Base-by-base conservation (phyloP, 1,140 invertebrate genomes). In the Drosophila miranda region DNA sequence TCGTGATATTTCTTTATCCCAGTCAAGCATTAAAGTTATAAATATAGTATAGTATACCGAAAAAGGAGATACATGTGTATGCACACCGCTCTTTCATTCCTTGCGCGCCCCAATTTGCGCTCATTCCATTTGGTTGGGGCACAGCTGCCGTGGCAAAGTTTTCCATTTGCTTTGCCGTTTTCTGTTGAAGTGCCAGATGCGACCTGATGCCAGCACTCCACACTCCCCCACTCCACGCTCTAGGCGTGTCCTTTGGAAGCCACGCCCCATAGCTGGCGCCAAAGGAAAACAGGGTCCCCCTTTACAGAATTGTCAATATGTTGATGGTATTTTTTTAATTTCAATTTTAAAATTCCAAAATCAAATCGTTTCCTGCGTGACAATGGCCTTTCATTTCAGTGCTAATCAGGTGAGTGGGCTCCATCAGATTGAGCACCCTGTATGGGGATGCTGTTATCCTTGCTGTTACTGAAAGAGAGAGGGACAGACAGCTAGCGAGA, bases 131-230 rank as follows among this genome's bases (percentile, higher is more conserved):
- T 16, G 14, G 9, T 34, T 19, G n/a, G 44, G 45, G 14, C 84
- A 49, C 84, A 88, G 51, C 84, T 88, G 84, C 42, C 52, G 46
- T 16, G 52, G 13, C 44, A 43, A 46, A 52, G 62, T 60, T 80
- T 84, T 80, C 49, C 73, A 89, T 84, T 89, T 89, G 69, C 50
- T 52, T 66, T 62, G 30, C 60, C 49, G 51, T 54, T 63, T 88
- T 83, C 23, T 34, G 42, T 13, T 59, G 51, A 51, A 52, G 53
- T 51, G 56, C 69, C 84, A 88, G 76, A 63, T 88, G 84, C 54
- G 81, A 46, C 74, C 62, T 59, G 61, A 26, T 28, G 19, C 46
- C 43, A n/a, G 5, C 16, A 4, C 71, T 55, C 46, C 44, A n/a
- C 9, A 38, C 11, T 13, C 30, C 8, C 34, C 3, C 34, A 13